phyloP scores from a whole-genome alignment of 2,113 vertebrate species.

The Dipodomys ordii region DNA sequence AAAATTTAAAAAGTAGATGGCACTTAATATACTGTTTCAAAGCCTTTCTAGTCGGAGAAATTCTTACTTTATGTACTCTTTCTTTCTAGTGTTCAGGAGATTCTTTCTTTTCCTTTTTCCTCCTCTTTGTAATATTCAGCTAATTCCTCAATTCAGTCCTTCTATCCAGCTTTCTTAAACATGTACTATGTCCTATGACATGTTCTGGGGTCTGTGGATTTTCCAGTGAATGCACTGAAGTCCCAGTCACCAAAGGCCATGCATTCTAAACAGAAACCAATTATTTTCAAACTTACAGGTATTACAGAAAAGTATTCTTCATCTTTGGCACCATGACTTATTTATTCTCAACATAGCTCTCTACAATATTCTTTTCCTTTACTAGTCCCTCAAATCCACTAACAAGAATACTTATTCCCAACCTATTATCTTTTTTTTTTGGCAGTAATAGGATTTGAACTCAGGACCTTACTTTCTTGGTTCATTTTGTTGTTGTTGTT shows the following conservation, averaged over 20 bases:
- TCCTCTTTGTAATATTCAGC: background rate
- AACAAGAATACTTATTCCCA: background rate
- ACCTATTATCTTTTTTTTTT: too few relatives aligned
- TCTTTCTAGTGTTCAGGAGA: background rate
- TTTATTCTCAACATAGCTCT: background rate
- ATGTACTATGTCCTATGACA: background rate
- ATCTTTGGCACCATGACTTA: background rate
- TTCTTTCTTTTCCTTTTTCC: background rate
- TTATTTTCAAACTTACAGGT: background rate
- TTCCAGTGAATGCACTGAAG: constrained; percentile 1
- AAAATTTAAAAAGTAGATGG: too few relatives aligned
- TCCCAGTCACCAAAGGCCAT: background rate
- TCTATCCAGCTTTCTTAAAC: background rate
- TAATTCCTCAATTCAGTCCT: constrained; percentile 17
- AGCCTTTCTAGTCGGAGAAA: background rate
- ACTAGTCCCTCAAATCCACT: background rate
- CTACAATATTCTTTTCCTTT: background rate
- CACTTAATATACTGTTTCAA: background rate
- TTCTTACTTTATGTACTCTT: background rate
- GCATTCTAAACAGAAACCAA: constrained; percentile 2
- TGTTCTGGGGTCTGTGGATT: background rate
- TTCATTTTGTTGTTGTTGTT: too few relatives aligned
- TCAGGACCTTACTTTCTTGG: too few relatives aligned
- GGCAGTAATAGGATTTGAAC: too few relatives aligned
- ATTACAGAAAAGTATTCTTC: background rate